phyloP scores from a whole-genome alignment of 2,888 invertebrate genomes.

The Zele albiditarsus region DNA sequence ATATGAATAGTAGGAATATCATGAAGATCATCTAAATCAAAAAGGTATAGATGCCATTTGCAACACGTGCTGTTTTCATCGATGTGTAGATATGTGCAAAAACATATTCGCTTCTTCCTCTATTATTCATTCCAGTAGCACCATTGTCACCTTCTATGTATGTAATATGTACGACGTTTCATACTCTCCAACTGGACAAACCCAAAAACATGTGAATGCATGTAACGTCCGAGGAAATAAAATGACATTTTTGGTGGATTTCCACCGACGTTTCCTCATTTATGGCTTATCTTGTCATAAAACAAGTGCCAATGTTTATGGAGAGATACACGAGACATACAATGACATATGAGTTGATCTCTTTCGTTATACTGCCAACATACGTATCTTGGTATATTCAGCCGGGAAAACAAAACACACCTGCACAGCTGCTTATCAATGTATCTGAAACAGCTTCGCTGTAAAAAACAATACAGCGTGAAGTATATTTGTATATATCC shows the following conservation, averaged over 20 bases:
- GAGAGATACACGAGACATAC: neutral
- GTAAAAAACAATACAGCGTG: neutral
- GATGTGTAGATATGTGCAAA: neutral
- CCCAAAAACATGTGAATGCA: neutral
- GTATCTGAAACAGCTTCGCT: neutral
- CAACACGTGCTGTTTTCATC: neutral
- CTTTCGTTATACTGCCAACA: neutral
- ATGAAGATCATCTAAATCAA: neutral
- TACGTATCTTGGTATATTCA: too few relatives aligned
- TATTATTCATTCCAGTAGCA: neutral
- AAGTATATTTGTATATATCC: too few relatives aligned
- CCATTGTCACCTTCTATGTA: neutral
- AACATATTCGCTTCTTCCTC: neutral
- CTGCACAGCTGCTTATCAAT: too few relatives aligned
- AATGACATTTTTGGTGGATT: neutral
- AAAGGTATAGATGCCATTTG: neutral
- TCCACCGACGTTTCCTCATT: neutral
- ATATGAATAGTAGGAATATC: neutral
- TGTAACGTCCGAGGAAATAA: neutral
- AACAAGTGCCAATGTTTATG: neutral
- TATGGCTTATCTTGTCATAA: neutral
- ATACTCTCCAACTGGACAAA: neutral
- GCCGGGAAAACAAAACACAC: too few relatives aligned
- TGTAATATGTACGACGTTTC: neutral
- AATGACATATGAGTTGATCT: neutral